Conservation (phyloP, 2,797 vertebrate genomes). For the Myotis vivesi region DNA sequence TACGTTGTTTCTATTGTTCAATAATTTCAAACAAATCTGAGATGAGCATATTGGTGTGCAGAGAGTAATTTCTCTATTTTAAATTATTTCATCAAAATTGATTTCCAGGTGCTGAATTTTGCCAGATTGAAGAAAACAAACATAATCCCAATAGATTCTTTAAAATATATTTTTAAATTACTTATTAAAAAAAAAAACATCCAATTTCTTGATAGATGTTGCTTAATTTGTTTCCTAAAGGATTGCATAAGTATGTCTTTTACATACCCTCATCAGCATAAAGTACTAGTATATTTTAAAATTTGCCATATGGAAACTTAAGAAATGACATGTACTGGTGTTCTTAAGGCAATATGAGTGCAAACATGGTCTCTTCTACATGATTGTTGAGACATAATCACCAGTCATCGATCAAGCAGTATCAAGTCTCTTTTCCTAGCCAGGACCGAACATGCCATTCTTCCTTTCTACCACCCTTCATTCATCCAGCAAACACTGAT, state of each 20-base stretch:
- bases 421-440: not conserved
- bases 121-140: not conserved
- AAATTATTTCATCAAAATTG: slow-evolving; percentile 24
- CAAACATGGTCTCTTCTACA: not conserved
- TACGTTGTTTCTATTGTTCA: not conserved
- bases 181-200: not conserved
- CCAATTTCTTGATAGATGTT: not conserved
- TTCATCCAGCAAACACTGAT: not conserved
- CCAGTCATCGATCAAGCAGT: not conserved
- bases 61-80: not conserved
- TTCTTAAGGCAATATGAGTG: not conserved
- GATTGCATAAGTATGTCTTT: not conserved
- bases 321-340: not conserved
- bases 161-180: not conserved
- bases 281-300: not conserved
- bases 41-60: not conserved
- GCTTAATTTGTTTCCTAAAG: not conserved
- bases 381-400: not conserved
- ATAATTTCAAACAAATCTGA: not conserved
- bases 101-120: not conserved
- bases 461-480: not conserved
- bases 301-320: not conserved
- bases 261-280: not conserved
- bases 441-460: not conserved
- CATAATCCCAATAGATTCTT: not conserved